Evolutionary conservation across 2,888 invertebrate species (phyloP).

Genomic region (Cheilosia pagana): DNA sequence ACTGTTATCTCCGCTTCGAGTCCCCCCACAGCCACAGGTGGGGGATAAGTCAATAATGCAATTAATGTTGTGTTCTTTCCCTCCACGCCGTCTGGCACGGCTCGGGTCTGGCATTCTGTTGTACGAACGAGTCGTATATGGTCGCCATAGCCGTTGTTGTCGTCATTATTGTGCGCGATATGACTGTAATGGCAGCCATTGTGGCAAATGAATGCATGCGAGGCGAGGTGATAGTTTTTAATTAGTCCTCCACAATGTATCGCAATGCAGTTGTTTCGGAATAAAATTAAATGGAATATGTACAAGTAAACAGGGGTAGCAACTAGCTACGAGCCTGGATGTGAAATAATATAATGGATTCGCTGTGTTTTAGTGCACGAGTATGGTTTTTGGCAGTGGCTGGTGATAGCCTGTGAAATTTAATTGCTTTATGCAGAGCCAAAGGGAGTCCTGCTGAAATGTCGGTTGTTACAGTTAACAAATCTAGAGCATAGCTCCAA

Average conservation of each 20-base stretch:
- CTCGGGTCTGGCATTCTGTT: neutral
- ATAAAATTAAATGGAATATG: conserved; percentile 59
- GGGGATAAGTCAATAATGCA: conserved; percentile 66
- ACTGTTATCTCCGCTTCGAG: conserved; percentile 24
- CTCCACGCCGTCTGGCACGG: neutral
- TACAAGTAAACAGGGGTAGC: conserved; percentile 1
- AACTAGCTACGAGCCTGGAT: neutral
- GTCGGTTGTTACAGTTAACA: no score
- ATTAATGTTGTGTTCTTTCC: conserved; percentile 46
- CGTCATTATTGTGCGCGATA: conserved; percentile 15
- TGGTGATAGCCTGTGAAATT: no score
- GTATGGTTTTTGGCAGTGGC: no score
- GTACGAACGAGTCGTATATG: neutral
- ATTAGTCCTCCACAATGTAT: conserved; percentile 63
- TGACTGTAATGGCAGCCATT: conserved; percentile 9
- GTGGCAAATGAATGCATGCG: conserved; percentile 33
- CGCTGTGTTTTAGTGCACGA: neutral
- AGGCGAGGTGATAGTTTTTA: conserved; percentile 65
- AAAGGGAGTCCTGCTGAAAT: no score
- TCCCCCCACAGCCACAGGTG: conserved; percentile 61
- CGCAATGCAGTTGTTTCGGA: conserved; percentile 69
- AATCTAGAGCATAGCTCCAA: no score
- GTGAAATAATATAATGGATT: neutral
- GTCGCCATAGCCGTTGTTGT: conserved; percentile 8
- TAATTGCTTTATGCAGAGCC: no score